Evolutionary conservation across 1,140 invertebrate genomes (phyloP), one percentile per base, ranked within the genome.

Genomic region (Drosophila tani): DNA sequence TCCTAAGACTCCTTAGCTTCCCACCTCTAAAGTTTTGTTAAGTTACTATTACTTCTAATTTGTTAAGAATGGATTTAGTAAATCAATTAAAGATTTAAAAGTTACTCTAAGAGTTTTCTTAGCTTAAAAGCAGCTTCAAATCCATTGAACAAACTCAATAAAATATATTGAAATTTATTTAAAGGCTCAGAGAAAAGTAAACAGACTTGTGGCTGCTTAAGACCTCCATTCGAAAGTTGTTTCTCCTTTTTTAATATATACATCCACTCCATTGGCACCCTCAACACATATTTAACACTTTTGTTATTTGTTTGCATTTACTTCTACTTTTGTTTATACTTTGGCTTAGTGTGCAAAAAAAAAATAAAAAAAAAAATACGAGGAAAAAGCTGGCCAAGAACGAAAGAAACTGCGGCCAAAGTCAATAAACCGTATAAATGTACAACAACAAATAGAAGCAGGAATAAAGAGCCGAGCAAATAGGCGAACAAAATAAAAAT

Each of bases 391-490:
- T 40, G 53, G 53, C 57, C 49, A 51, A 71, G 51, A 63, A 57
- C 57, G 35, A 57, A 65, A 47, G 56, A 50, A 77, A 49, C 74
- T 55, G 63, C 21, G 40, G 29, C 66, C 84, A 86, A 83, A 88
- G 83, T 88, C 83, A 86, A 86, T 87, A 86, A 86, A 86, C 82
- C 70, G 65, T 49, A 81, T 70, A 82, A 86, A 86, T 51, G 68
- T 66, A 75, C 73, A 69, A 45, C 49, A 69, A 66, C 45, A 86
- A 80, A 68, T 40, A 65, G 27, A 38, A 57, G 43, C 62, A 24
- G 50, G 68, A 67, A 45, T 73, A 63, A 63, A 53, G 53, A 35
- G 43, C 19, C 32, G 27, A 43, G 50, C 57, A 53, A 63, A 75
- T 55, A 43, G 68, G 50, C 49, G 69, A 77, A 62, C 40, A 73